Percentiles rank a stretch among this genome's conserved stretches.
Conservation (phyloP, 2,888 invertebrate species). For the Caenorhabditis virilis region DNA sequence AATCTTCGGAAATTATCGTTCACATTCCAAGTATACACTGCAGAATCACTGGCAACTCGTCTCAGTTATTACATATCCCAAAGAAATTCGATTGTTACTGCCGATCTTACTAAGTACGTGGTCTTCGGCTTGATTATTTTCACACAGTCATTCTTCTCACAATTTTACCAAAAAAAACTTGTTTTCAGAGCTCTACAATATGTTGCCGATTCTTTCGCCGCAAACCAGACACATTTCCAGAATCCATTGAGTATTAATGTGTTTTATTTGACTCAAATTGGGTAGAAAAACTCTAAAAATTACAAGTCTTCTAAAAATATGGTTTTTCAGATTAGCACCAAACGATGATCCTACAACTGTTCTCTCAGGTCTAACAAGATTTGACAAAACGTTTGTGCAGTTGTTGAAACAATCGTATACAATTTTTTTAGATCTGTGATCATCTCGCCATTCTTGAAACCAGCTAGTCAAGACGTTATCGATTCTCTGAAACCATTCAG, state of each 20-base stretch:
- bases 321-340: constrained; percentile 3
- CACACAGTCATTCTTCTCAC: background rate
- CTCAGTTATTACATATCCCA: too few relatives aligned
- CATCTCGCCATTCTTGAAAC: constrained; percentile 1
- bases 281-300: too few relatives aligned
- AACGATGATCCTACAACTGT: constrained; percentile 4
- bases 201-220: too few relatives aligned
- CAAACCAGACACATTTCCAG: too few relatives aligned
- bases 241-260: constrained; percentile 13
- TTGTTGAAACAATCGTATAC: background rate
- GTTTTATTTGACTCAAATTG: constrained; percentile 25
- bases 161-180: background rate
- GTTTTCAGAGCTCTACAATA: constrained; percentile 6
- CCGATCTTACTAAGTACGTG: background rate
- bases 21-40: too few relatives aligned
- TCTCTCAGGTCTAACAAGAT: background rate
- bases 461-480: background rate
- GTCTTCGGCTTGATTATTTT: background rate
- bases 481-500: constrained; percentile 14
- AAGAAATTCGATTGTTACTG: background rate
- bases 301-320: too few relatives aligned
- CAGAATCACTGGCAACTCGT: too few relatives aligned
- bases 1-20: too few relatives aligned
- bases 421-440: constrained; percentile 12
- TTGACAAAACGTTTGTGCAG: constrained; percentile 13